Evolutionary conservation across 2,888 invertebrate species (phyloP), one percentile per base, ranked within the genome.

Genomic region (Epinotia ramella): DNA sequence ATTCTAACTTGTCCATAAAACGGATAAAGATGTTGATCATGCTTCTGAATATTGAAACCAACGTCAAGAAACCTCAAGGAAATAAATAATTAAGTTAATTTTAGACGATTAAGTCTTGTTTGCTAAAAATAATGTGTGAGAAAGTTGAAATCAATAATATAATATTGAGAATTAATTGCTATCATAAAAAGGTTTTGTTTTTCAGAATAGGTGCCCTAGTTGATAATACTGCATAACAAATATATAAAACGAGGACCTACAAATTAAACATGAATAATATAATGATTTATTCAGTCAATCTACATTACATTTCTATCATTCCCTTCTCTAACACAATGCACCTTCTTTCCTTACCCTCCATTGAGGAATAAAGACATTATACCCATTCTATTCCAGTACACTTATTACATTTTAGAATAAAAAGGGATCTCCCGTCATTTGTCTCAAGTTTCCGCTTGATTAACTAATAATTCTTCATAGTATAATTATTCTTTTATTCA

Each of bases 371-470:
- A 13, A 46, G 24, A 6, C 69, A 20, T 40, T 60, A 60, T 16
- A 16, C 46, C 1, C 59, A 9, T 57, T 5, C 5, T 20, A 28
- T 46, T 56, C n/a, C 4, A 6, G 28, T 46, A 13, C 11, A 44
- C 59, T 20, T 69, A 69, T 11, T 6, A 16, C 28, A 3, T 60
- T 60, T 59, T 46, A 78, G 81, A 87, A 87, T 87, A 85, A 86
- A 81, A 84, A 71, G 3, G 2, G 80, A 81, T 78, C 79, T 76
- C 44, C 2, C 44, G 56, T 66, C 53, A 71, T 71, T 71, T 66
- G 65, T 71, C 60, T 73, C 60, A 60, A 40, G 7, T 72, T 76
- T 76, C 65, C 76, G 76, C 67, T 63, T 76, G 71, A 72, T 72
- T 72, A 57, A 71, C 46, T 33, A 60, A 57, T 62, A 66, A 76